Evolutionary conservation across 2,797 vertebrate species (phyloP).

Genomic region (Yasuhikotakia modesta): DNA sequence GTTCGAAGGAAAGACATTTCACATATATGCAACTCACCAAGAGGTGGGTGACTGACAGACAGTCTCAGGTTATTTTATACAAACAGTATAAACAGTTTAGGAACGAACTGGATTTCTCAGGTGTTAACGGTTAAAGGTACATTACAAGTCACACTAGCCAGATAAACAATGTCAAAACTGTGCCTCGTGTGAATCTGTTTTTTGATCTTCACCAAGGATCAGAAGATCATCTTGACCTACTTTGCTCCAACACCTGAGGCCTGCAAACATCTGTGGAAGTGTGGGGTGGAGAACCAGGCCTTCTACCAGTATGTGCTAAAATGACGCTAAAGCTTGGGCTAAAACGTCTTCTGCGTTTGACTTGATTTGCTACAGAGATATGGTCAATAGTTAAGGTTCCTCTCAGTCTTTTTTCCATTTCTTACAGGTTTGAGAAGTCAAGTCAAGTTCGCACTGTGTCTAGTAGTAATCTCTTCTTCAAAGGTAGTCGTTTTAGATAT

Average conservation of each 20-base stretch:
- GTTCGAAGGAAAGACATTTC: constrained; percentile 96
- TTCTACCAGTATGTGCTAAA: constrained; percentile 91
- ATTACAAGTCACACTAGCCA: too few relatives aligned
- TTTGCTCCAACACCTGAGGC: constrained; percentile 95
- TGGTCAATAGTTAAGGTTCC: background rate
- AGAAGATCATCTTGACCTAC: constrained; percentile 93
- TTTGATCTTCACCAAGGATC: constrained; percentile 75
- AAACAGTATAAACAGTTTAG: background rate
- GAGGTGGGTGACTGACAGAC: constrained; percentile 81
- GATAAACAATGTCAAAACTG: background rate
- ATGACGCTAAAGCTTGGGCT: background rate
- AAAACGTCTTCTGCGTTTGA: background rate
- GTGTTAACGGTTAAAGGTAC: too few relatives aligned
- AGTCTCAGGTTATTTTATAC: background rate
- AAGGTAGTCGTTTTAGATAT: constrained; percentile 97
- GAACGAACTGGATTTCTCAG: too few relatives aligned
- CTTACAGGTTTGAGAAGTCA: constrained; percentile 91
- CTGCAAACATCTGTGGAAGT: constrained; percentile 98
- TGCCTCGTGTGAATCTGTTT: background rate
- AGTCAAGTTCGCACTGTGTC: constrained; percentile 97
- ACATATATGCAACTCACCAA: constrained; percentile 92
- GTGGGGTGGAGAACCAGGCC: constrained; percentile 94
- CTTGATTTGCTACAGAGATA: background rate
- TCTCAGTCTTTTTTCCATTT: constrained; percentile 44
- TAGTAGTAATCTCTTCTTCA: constrained; percentile 98